These are phyloP conservation scores for Odocoileus hemionus DNA, from an alignment of 2,113 vertebrate species.

Conservation along the genomic window DNA sequence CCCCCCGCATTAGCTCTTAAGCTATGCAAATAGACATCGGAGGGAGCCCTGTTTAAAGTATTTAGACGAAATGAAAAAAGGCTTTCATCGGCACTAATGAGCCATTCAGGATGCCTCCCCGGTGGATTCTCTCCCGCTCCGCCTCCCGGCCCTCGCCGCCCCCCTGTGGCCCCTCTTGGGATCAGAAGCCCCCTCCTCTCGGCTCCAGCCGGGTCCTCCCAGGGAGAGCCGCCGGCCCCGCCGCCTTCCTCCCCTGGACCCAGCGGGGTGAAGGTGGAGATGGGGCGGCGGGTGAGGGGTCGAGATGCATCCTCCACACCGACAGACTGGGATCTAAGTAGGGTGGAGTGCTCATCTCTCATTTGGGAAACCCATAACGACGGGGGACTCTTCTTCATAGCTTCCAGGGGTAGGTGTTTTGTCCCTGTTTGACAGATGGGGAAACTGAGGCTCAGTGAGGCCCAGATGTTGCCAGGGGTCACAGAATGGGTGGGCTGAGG, in stretches of 20 bases:
- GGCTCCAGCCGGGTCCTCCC: background rate
- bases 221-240: background rate
- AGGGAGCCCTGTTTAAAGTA: conserved; percentile 75
- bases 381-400: background rate
- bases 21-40: conserved; percentile 76
- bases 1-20: conserved; percentile 69
- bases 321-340: background rate
- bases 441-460: background rate
- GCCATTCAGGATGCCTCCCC: conserved; percentile 73
- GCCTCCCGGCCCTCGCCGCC: background rate
- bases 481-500: background rate
- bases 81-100: conserved; percentile 81
- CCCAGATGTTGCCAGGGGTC: background rate
- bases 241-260: background rate
- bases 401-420: background rate
- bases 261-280: background rate
- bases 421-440: background rate
- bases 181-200: background rate
- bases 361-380: background rate
- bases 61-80: conserved; percentile 77
- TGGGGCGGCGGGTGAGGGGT: background rate
- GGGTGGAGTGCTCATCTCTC: background rate
- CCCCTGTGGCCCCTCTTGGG: background rate
- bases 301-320: background rate
- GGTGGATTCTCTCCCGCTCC: conserved; percentile 45